Percentiles rank a stretch among this genome's conserved stretches.
These are phyloP conservation scores for Megatriorchis doriae DNA, from an alignment of 2,113 vertebrate species.

Conservation along the genomic window DNA sequence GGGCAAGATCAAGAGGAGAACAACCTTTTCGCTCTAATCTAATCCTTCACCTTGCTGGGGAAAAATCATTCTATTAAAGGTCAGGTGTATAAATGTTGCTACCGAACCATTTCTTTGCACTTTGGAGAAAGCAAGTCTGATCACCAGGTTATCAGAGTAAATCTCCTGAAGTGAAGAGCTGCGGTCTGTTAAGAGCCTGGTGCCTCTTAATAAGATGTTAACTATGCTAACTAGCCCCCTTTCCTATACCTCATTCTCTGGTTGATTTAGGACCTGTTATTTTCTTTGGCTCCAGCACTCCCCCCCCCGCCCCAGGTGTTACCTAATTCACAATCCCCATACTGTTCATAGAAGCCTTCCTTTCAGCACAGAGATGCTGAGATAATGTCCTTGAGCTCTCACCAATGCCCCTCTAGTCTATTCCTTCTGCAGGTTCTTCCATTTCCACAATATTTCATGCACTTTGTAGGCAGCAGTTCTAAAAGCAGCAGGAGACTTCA, in stretches of 20 bases:
- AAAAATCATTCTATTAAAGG: constrained; percentile 18
- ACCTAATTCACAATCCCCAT: neutral
- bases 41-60: neutral
- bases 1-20: constrained; percentile 6
- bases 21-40: neutral
- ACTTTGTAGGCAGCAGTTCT: neutral
- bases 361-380: neutral
- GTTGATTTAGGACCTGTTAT: neutral
- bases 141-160: neutral
- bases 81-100: neutral
- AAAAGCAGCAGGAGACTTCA: neutral
- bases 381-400: neutral
- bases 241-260: neutral
- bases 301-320: neutral
- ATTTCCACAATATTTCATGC: neutral
- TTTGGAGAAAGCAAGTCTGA: neutral
- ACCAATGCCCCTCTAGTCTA: neutral
- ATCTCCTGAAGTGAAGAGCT: neutral
- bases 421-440: neutral
- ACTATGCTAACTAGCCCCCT: neutral
- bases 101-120: neutral
- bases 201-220: neutral
- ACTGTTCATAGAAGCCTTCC: neutral
- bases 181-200: neutral
- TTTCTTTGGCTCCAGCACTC: neutral